Conservation (phyloP, 2,113 vertebrate genomes). For the Dasypus novemcinctus region DNA sequence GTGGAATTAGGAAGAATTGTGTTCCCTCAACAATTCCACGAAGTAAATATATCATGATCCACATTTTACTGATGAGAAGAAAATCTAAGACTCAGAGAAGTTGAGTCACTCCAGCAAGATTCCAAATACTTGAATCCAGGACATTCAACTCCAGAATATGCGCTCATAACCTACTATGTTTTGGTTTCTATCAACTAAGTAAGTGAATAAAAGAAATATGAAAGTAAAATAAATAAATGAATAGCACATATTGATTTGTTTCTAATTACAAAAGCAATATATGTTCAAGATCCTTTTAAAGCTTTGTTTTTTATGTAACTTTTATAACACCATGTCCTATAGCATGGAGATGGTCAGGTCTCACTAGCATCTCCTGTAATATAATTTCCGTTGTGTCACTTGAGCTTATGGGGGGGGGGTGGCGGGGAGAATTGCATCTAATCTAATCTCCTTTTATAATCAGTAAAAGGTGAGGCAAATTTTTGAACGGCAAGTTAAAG, state of each 20-base stretch:
- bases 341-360: neutral
- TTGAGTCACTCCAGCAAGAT: no score
- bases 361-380: neutral
- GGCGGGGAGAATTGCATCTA: conserved; percentile 27
- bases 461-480: conserved; percentile 26
- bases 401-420: neutral
- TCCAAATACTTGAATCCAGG: no score
- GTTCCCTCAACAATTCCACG: no score
- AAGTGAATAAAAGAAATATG: no score
- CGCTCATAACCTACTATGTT: no score
- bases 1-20: no score
- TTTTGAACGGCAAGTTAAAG: neutral
- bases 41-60: no score
- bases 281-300: neutral
- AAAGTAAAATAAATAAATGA: no score
- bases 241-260: neutral
- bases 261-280: conserved; percentile 39
- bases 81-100: no score
- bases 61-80: no score
- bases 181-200: no score
- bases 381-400: conserved; percentile 2
- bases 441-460: conserved; percentile 47
- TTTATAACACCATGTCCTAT: neutral
- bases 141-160: no score
- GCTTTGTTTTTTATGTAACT: neutral